Conservation (phyloP, 2,113 vertebrate species). For the Corythoichthys haematopterus region DNA sequence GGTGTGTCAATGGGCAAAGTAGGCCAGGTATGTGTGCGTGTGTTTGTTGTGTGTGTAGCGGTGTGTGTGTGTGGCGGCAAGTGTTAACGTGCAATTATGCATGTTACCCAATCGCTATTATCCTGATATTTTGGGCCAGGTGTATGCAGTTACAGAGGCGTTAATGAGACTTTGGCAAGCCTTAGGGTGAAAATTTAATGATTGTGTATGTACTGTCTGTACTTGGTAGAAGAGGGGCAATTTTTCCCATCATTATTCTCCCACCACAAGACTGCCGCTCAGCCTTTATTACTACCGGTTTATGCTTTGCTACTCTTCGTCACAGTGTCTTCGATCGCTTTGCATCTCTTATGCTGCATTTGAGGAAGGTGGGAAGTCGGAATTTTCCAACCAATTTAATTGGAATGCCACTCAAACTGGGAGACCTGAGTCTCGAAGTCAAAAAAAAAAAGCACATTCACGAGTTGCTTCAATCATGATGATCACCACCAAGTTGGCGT, state of each 20-base stretch:
- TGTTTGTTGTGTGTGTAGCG: constrained; percentile 11
- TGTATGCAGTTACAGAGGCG: constrained; percentile 41
- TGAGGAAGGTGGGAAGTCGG: too few relatives aligned
- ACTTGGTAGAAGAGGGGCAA: neutral
- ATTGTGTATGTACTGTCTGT: constrained; percentile 3
- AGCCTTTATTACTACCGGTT: neutral
- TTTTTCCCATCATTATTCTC: constrained; percentile 17
- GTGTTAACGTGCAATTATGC: constrained; percentile 23
- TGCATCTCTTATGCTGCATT: too few relatives aligned
- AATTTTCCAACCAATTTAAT: too few relatives aligned
- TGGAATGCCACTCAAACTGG: too few relatives aligned
- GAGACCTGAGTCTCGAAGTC: too few relatives aligned
- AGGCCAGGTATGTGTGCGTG: constrained; percentile 26
- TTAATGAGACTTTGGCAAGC: constrained; percentile 37
- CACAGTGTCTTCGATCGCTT: too few relatives aligned
- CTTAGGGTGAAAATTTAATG: constrained; percentile 13
- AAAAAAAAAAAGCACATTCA: too few relatives aligned
- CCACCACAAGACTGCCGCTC: neutral
- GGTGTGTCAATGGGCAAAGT: constrained; percentile 5
- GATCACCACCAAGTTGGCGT: too few relatives aligned
- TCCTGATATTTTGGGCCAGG: constrained; percentile 44
- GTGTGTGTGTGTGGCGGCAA: constrained; percentile 7
- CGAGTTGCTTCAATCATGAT: too few relatives aligned
- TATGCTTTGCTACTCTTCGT: neutral
- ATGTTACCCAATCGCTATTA: constrained; percentile 18